phyloP scores from a whole-genome alignment of 2,113 vertebrate genomes.

The Sialia sialis region DNA sequence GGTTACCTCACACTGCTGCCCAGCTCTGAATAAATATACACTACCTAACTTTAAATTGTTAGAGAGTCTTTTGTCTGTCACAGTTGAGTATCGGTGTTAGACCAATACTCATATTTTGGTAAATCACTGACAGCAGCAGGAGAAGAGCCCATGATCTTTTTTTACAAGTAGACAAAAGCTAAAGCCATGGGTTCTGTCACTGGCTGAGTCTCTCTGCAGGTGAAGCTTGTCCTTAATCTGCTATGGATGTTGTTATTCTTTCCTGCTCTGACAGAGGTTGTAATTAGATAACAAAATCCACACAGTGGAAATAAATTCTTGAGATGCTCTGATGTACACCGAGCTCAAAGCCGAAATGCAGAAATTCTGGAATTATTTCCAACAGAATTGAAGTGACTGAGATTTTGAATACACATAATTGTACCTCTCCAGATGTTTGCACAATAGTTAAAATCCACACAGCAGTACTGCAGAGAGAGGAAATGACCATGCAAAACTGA shows the following conservation, averaged over 20 bases:
- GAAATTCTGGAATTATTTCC: background rate
- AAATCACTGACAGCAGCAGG: background rate
- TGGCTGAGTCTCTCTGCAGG: background rate
- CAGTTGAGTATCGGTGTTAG: no score
- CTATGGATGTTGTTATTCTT: background rate
- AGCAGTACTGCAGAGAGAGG: background rate
- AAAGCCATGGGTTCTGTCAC: background rate
- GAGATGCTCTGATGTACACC: background rate
- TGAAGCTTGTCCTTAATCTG: background rate
- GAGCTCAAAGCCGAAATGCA: background rate
- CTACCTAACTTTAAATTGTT: no score
- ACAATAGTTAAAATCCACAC: background rate
- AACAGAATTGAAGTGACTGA: background rate
- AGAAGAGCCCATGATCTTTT: background rate
- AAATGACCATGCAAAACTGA: background rate
- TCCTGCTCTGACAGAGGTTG: background rate
- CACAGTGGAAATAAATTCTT: background rate
- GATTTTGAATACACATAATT: background rate
- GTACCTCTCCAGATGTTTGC: background rate
- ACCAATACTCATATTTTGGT: no score
- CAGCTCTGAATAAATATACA: no score
- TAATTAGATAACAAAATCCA: background rate
- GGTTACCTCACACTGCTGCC: no score
- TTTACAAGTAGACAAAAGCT: background rate
- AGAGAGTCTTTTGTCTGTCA: no score